Evolutionary conservation across 2,888 invertebrate genomes (phyloP), one percentile per base, ranked within the genome.

Genomic region (Dicyrtoma fusca): DNA sequence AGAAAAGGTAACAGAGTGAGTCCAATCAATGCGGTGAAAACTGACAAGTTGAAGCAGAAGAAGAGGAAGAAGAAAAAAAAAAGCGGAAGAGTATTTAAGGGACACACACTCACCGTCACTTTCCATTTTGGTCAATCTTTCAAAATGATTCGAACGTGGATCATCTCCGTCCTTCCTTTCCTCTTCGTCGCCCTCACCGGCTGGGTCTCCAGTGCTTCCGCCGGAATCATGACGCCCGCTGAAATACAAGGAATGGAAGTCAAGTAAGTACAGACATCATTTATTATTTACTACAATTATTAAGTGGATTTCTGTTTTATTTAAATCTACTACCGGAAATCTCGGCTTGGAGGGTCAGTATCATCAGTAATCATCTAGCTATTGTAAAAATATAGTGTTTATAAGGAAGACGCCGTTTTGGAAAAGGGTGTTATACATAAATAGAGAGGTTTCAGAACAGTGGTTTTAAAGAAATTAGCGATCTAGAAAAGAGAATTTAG

Each of bases 211-310:
- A 49, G 45, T 21, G 69, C 61, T 21, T 44, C 49, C 23, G 25
- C 10, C 51, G 49, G 34, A 13, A 34, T 70, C 26, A 70, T 70
- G 70, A 62, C 62, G n/a, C 62, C 51, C n/a, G 14, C n/a, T 1
- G 70, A 70, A 13, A 53, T 34, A 6, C 42, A 70, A 17, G 62
- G 51, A 1, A 70, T 70, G 10, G 25, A 17, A 19, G 19, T 53
- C 47, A 70, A 70, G 70, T 70, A 63, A 70, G 70, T 70, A 17
- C 10, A 13, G 13, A 8, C 26, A 59, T 11, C 14, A 4, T 49
- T 14, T 14, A 53, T 11, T 17, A 14, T 6, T 49, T 49, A 49
- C 8, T 34, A 34, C 34, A 34, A 34, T 34, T 34, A 34, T 34
- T 34, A 34, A n/a, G n/a, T n/a, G n/a, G n/a, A n/a, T n/a, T n/a